Base-by-base conservation (phyloP, 2,797 vertebrate genomes). In the Melanitta fusca region DNA sequence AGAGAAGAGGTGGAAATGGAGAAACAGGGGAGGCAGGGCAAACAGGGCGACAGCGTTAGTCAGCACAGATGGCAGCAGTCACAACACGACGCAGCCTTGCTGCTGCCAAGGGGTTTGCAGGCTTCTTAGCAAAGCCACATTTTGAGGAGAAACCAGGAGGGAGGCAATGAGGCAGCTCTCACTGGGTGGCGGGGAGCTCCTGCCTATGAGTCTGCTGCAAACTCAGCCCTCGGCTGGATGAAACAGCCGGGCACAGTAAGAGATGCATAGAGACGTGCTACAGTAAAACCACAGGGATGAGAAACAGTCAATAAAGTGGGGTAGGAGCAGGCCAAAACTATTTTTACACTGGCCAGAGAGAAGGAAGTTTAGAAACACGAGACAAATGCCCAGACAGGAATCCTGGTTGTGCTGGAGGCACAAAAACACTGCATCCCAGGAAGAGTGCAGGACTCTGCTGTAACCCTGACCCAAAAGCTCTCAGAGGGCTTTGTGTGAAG, bases 61-160 rank as follows among this genome's bases (percentile, higher is more conserved):
- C 95, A 93, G 94, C 92, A 94, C 60, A 80, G 43, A 60, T 11
- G 78, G 92, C 80, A 95, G 91, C 92, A 89, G 89, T 8, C 81
- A 91, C 96, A 83, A 56, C 94, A 77, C 36, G 2, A 6, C 0
- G 0, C 81, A 85, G 81, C 81, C 92, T 4, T 34, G 43, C 81
- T 5, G 24, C 74, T 92, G 91, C 81, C 84, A 93, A 72, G 51
- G 54, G 43, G 47, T 62, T 43, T 47, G 82, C 56, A 89, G 84
- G 68, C 87, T 91, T 65, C 87, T 88, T 79, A 57, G 81, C 64
- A 74, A 64, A 94, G 87, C 68, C 81, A 64, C 18, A 12, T 73
- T 83, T 88, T 60, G 72, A 65, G 68, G 56, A 56, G 64, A 47
- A 91, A 79, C 30, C 75, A 83, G 91, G 72, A 87, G 69, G 57